phyloP scores from a whole-genome alignment of 2,797 vertebrate genomes.

The Gymnoscopelus braueri region DNA sequence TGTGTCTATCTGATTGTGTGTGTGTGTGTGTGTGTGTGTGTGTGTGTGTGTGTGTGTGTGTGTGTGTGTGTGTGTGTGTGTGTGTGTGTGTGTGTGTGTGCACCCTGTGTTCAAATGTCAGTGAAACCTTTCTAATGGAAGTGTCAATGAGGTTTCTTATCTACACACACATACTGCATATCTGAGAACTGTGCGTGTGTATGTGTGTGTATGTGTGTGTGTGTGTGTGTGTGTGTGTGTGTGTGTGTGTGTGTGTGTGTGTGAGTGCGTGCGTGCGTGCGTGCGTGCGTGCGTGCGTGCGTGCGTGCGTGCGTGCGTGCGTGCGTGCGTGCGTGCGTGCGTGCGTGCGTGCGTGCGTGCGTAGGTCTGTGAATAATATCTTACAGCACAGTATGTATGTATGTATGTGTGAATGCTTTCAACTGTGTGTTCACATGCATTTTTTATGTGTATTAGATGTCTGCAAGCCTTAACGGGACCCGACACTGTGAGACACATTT shows the following conservation, averaged over 20 bases:
- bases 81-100: background rate
- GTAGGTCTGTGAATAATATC: no score
- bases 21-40: slow-evolving; percentile 18
- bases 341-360: no score
- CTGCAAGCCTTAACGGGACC: no score
- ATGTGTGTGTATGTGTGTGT: slow-evolving; percentile 17
- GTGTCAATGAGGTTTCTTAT: slow-evolving; percentile 61
- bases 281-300: no score
- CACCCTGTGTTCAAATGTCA: slow-evolving; percentile 61
- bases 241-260: background rate
- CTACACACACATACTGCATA: slow-evolving; percentile 42
- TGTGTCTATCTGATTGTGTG: slow-evolving; percentile 9
- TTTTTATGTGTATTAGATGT: no score
- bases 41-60: slow-evolving; percentile 28
- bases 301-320: background rate
- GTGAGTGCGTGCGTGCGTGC: background rate
- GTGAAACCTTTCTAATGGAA: slow-evolving; percentile 51
- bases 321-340: background rate
- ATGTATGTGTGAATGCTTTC: no score
- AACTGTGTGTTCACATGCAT: no score
- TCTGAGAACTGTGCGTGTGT: background rate
- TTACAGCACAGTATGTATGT: no score
- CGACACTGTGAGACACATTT: no score
- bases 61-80: slow-evolving; percentile 13
- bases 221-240: background rate